A percentile compares a stretch with the other conserved stretches of the same genome.
These are phyloP conservation scores for Acropora tenuis DNA, from an alignment of 64 coral and sea anemone genomes.

Conservation along the genomic window DNA sequence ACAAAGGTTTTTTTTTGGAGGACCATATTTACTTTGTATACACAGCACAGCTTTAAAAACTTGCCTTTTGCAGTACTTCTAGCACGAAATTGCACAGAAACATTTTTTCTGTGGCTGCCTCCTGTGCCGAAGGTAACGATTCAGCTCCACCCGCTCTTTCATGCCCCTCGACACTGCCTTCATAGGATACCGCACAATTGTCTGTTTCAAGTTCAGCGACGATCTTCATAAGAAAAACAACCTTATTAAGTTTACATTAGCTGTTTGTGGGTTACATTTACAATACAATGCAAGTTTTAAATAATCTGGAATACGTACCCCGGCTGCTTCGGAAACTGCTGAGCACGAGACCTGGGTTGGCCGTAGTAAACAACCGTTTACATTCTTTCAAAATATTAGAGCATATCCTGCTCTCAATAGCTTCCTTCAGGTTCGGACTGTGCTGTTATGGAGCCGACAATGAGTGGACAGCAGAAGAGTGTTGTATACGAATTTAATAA, in stretches of 20 bases:
- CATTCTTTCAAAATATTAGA: constrained; percentile 1
- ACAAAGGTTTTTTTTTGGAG: neutral
- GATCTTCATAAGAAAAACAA: constrained; percentile 14
- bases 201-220: neutral
- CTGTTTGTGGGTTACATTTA: neutral
- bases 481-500: too few relatives aligned
- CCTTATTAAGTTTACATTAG: neutral
- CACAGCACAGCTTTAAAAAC: neutral
- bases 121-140: neutral
- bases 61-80: constrained; percentile 12
- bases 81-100: constrained; percentile 8
- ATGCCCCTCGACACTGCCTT: neutral
- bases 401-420: constrained; percentile 4
- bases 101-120: constrained; percentile 14
- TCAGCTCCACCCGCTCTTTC: neutral
- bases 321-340: neutral
- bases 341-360: neutral
- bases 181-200: neutral
- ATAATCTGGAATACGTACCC: neutral
- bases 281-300: neutral
- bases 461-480: too few relatives aligned
- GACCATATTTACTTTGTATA: neutral
- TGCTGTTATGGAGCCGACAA: too few relatives aligned
- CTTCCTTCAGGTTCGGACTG: neutral
- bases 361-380: constrained; percentile 25